phyloP scores from a whole-genome alignment of 2,113 vertebrate species.

The Copsychus sechellarum region DNA sequence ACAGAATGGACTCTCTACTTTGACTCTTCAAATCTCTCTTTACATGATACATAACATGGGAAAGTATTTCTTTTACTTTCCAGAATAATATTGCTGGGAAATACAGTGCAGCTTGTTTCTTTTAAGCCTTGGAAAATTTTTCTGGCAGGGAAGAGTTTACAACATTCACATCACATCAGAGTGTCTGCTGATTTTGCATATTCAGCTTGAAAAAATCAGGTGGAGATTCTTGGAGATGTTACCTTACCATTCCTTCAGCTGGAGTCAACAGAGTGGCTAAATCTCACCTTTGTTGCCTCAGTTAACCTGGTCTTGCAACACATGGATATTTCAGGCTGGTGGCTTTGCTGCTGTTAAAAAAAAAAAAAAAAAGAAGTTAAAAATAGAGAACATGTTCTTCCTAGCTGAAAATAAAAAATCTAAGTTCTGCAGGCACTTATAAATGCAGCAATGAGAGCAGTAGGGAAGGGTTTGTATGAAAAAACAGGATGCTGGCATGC shows the following conservation, averaged over 20 bases:
- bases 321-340: neutral
- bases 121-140: neutral
- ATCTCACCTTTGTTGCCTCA: neutral
- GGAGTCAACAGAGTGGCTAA: neutral
- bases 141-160: neutral
- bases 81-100: neutral
- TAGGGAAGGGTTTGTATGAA: neutral
- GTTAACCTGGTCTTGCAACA: neutral
- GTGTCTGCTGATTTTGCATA: neutral
- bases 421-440: neutral
- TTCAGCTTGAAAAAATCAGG: neutral
- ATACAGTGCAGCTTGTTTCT: neutral
- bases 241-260: neutral
- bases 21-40: neutral
- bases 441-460: neutral
- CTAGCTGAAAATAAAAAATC: neutral
- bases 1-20: neutral
- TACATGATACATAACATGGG: too few species aligned
- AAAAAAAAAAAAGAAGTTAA: neutral
- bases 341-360: neutral
- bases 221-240: neutral
- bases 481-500: neutral
- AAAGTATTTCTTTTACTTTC: neutral
- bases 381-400: neutral
- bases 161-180: neutral